phyloP scores from a whole-genome alignment of 1,140 invertebrate genomes.

The Melanaphis sacchari region DNA sequence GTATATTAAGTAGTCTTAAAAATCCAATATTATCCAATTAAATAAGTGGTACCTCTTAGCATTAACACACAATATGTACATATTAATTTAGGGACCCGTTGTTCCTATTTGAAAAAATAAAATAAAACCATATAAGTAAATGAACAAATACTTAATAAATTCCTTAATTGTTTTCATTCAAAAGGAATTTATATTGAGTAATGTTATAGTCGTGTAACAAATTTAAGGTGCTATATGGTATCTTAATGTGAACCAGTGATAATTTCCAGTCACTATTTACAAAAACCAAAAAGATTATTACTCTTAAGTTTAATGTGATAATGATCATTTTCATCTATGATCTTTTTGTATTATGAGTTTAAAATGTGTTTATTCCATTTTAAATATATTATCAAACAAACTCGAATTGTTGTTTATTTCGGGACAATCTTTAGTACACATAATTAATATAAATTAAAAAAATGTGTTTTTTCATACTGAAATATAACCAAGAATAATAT shows the following conservation, averaged over 20 bases:
- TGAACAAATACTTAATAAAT: conserved; percentile 9
- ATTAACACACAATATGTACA: not conserved
- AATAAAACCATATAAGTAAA: not conserved
- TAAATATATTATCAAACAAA: not conserved
- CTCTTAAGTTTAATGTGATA: conserved; percentile 31
- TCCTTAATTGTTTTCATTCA: not conserved
- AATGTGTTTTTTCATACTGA: not conserved
- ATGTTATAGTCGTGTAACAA: not conserved
- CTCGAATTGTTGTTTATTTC: conserved; percentile 34
- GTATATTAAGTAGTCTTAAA: not conserved
- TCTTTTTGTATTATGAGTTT: not conserved
- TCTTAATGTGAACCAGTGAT: not conserved
- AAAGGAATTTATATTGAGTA: not conserved
- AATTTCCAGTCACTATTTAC: not conserved
- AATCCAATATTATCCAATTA: not conserved
- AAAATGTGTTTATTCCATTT: not conserved
- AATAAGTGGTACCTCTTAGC: not conserved
- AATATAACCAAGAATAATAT: no score
- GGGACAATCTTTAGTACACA: conserved; percentile 6
- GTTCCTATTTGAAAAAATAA: conserved; percentile 32
- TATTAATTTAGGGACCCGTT: not conserved
- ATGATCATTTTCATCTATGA: not conserved
- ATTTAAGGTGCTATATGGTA: conserved; percentile 43
- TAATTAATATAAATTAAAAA: not conserved
- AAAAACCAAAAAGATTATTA: not conserved